Evolutionary conservation across 2,113 vertebrate genomes (phyloP), one percentile per base, ranked within the genome.

Genomic region (Oryzias melastigma): DNA sequence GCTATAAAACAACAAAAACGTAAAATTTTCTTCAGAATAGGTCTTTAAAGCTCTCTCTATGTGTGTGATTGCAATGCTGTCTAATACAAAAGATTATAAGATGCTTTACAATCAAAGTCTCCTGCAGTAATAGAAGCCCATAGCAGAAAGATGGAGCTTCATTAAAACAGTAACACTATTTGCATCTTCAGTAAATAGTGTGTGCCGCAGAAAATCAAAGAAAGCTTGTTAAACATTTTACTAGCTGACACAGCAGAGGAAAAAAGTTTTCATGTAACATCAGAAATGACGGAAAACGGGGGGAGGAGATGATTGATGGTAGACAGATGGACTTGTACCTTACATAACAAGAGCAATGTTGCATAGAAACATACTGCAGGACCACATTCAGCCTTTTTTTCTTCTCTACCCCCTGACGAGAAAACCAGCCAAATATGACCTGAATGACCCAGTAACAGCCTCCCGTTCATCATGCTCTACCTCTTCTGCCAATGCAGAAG

Each of bases 231-330:
- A 61, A 70, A 58, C 7, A 18, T 62, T 55, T 66, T 48, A 67
- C 42, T 14, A 54, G 55, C 64, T 71, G 65, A 74, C 50, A 70
- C 27, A 73, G 45, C 54, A 68, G 62, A 76, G 60, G 35, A 52
- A 44, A 71, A 66, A 68, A 12, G 43, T 19, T 20, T 66, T 77
- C 65, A 73, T 64, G 55, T 65, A 78, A 81, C 15, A 35, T 61
- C 64, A 77, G 45, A 70, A 64, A 71, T 52, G 49, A 68, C 51
- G 52, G 56, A 56, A 69, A 63, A 24, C 51, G 22, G 54, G 46
- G 41, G 29, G 49, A 49, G 53, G 20, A 61, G 58, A 59, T 58
- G 52, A 58, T 19, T 17, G 48, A 75, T 66, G 35, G 16, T 57
- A 15, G 41, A 73, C 67, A 63, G 54, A 45, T 58, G 58, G 66